Evolutionary conservation across 2,797 vertebrate genomes (phyloP).

Genomic region (Dendrocincla tyrannina): DNA sequence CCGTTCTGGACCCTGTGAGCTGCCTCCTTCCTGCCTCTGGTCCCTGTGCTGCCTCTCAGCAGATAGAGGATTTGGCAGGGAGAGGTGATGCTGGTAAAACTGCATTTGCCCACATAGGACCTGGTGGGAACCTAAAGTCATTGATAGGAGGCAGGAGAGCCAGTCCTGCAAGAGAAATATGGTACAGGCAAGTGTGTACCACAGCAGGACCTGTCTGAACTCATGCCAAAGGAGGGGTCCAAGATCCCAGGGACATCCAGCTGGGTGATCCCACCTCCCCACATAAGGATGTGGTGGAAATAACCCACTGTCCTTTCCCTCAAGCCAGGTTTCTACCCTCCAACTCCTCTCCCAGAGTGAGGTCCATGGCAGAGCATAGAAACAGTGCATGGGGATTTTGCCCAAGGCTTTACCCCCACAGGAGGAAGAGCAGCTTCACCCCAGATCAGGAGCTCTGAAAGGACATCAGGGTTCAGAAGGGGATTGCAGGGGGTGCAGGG

Average conservation of each 20-base stretch:
- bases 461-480: neutral
- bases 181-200: rapidly evolving
- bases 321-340: neutral
- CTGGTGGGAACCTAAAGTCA: neutral
- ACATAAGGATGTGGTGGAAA: rapidly evolving
- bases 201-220: neutral
- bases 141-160: neutral
- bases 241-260: neutral
- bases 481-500: rapidly evolving
- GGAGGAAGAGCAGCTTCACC: rapidly evolving
- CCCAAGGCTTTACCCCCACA: neutral
- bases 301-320: neutral
- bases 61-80: neutral
- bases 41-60: neutral
- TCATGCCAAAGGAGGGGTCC: rapidly evolving
- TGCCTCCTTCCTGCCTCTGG: neutral
- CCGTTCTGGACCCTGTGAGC: rapidly evolving
- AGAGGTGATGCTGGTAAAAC: neutral
- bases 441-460: too few relatives aligned
- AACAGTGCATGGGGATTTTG: neutral
- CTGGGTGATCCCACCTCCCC: neutral
- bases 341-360: neutral
- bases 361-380: rapidly evolving
- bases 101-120: neutral
- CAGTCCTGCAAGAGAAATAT: rapidly evolving